phyloP scores from a whole-genome alignment of 2,888 invertebrate species.

The Polydrusus pterygomalis region DNA sequence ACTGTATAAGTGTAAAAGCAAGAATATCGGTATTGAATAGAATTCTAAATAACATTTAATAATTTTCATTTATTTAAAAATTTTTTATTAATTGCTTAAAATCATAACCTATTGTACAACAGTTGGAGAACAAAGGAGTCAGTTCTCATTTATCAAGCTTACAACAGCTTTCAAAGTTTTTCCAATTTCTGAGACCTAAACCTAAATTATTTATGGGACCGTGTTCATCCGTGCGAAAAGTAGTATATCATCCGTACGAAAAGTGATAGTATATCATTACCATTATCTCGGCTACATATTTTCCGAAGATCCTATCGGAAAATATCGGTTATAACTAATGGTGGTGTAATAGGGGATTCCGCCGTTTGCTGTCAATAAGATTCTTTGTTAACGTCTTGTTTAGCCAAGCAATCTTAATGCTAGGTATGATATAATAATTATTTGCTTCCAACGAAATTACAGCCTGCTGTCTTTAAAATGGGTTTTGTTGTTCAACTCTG shows the following conservation, averaged over 20 bases:
- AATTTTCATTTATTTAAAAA: no score
- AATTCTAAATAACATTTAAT: no score
- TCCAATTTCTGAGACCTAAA: conserved; percentile 13
- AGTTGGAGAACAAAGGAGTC: not conserved
- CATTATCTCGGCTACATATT: conserved; percentile 51
- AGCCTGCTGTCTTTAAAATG: not conserved
- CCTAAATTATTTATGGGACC: conserved; percentile 43
- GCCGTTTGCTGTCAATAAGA: conserved; percentile 38
- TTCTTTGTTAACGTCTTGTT: conserved; percentile 30
- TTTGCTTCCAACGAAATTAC: conserved; percentile 4
- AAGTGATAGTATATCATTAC: conserved; percentile 55
- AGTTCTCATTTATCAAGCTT: conserved; percentile 5
- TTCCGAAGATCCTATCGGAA: conserved; percentile 49
- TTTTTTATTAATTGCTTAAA: not conserved
- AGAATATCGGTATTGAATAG: no score
- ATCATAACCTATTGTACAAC: not conserved
- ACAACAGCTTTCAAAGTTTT: conserved; percentile 5
- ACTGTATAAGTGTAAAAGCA: no score
- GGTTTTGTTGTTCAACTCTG: not conserved
- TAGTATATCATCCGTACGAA: conserved; percentile 52
- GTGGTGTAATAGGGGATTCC: conserved; percentile 41
- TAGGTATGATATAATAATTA: not conserved
- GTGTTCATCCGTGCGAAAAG: conserved; percentile 53
- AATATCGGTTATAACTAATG: conserved; percentile 45
- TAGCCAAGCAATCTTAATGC: not conserved